Evolutionary conservation across 2,797 vertebrate species (phyloP).

Genomic region (Petrocephalus sullivani): DNA sequence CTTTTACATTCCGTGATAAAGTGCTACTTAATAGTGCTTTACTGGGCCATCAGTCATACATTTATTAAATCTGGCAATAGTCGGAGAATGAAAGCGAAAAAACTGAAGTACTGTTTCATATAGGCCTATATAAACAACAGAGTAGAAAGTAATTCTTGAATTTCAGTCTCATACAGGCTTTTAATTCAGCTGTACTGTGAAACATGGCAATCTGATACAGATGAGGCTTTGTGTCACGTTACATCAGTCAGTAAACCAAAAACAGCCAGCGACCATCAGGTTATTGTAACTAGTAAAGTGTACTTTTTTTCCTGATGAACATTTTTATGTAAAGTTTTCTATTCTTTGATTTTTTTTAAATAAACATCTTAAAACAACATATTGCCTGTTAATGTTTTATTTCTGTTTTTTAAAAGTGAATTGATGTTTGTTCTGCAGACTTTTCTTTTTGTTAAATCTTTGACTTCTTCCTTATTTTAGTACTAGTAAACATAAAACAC

Average conservation of each 20-base stretch:
- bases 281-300: slow-evolving; percentile 48
- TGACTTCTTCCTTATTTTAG: neutral
- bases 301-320: slow-evolving; percentile 50
- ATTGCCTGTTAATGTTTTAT: neutral
- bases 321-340: slow-evolving; percentile 82
- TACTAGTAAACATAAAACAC: neutral
- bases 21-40: slow-evolving; percentile 14
- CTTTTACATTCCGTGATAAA: slow-evolving; percentile 24
- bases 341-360: slow-evolving; percentile 74
- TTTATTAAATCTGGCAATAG: slow-evolving; percentile 1
- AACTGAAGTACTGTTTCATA: neutral
- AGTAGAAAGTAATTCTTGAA: neutral
- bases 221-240: slow-evolving; percentile 39
- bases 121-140: neutral
- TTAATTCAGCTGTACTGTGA: slow-evolving; percentile 31
- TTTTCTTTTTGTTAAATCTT: neutral
- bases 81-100: neutral
- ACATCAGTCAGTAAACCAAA: slow-evolving; percentile 33
- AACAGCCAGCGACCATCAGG: slow-evolving; percentile 52
- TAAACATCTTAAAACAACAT: slow-evolving; percentile 63
- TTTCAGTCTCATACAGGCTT: slow-evolving; percentile 4
- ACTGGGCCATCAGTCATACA: slow-evolving; percentile 18
- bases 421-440: neutral
- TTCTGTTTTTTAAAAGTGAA: neutral
- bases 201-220: slow-evolving; percentile 39